Evolutionary conservation across 2,113 vertebrate species (phyloP).

Genomic region (Pseudopodoces humilis): DNA sequence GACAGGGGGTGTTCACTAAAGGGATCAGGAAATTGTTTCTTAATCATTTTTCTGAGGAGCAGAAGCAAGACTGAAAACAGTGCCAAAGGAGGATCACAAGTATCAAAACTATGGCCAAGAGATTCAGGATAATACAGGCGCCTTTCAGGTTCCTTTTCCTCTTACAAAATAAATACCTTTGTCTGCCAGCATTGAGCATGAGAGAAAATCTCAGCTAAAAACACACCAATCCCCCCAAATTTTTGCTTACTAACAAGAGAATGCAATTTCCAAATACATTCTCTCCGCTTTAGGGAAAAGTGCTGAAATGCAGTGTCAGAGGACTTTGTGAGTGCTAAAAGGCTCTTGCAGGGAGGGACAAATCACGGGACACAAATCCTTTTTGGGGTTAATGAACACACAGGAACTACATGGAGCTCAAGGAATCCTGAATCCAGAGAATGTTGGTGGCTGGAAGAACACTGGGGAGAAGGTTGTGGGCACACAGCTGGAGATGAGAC

Average conservation of each 20-base stretch:
- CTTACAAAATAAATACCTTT: slow-evolving; percentile 29
- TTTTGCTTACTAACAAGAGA: neutral
- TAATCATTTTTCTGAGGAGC: slow-evolving; percentile 11
- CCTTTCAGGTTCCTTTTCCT: neutral
- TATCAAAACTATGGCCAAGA: neutral
- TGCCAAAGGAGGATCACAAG: neutral
- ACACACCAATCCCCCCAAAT: neutral
- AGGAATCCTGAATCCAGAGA: neutral
- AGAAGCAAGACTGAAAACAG: slow-evolving; percentile 5
- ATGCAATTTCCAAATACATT: neutral
- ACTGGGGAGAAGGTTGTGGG: rapidly evolving
- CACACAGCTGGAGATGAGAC: rapidly evolving
- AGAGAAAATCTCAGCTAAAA: slow-evolving; percentile 6
- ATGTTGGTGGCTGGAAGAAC: neutral
- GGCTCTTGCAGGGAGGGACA: neutral
- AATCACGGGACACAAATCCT: neutral
- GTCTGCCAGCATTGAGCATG: neutral
- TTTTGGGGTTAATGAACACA: neutral
- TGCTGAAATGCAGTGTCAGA: neutral
- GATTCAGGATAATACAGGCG: neutral
- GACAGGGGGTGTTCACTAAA: neutral
- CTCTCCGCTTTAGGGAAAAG: neutral
- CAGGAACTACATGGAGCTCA: neutral
- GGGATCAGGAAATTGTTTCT: slow-evolving; percentile 36
- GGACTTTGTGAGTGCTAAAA: neutral